Conservation (phyloP, 2,113 vertebrate genomes). For the Gopherus evgoodei region DNA sequence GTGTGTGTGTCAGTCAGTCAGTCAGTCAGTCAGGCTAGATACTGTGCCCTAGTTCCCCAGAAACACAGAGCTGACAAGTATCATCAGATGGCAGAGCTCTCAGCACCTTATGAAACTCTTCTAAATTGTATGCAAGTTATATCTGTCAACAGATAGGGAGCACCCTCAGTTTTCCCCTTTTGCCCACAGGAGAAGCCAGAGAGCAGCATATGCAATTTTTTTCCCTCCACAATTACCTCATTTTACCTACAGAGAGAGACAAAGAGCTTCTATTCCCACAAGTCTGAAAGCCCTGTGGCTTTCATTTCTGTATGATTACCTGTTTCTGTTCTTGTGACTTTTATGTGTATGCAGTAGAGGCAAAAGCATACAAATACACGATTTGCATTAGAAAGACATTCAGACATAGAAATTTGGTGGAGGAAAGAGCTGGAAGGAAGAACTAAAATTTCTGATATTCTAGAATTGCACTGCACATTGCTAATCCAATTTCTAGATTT, state of each 20-base stretch:
- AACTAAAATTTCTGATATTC: background rate
- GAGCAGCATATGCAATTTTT: background rate
- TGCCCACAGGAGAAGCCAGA: background rate
- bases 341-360: background rate
- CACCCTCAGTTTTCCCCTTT: background rate
- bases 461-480: background rate
- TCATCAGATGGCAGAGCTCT: background rate
- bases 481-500: background rate
- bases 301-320: background rate
- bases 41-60: no score
- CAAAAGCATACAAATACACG: background rate
- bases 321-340: background rate
- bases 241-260: background rate
- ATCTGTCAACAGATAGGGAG: background rate
- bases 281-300: background rate
- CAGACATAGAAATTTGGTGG: background rate
- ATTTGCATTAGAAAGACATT: background rate
- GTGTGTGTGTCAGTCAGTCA: no score
- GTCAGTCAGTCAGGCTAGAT: no score
- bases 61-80: no score
- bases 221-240: background rate
- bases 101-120: background rate
- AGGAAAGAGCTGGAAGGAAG: background rate
- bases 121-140: background rate
- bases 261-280: background rate